Evolutionary conservation across 2,113 vertebrate species (phyloP).

Genomic region (Glareola pratincola): DNA sequence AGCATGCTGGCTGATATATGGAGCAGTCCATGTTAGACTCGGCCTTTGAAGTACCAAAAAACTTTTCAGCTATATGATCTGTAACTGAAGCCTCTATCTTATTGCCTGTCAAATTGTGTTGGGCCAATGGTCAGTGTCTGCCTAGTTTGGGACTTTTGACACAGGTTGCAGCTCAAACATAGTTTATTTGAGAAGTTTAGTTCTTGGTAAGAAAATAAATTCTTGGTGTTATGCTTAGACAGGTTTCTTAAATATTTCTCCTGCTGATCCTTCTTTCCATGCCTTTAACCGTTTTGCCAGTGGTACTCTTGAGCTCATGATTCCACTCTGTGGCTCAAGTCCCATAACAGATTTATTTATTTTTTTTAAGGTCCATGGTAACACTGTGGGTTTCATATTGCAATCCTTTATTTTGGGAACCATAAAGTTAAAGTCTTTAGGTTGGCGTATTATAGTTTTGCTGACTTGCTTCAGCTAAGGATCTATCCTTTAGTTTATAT

Average conservation of each 20-base stretch:
- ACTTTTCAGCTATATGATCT: neutral
- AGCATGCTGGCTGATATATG: neutral
- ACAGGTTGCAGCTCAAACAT: neutral
- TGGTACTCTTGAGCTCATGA: neutral
- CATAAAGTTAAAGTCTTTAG: neutral
- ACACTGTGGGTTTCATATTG: neutral
- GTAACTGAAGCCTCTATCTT: neutral
- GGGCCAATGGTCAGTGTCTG: neutral
- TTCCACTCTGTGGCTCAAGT: neutral
- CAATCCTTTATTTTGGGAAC: neutral
- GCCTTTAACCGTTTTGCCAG: neutral
- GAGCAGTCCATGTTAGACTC: neutral
- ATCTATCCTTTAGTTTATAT: neutral
- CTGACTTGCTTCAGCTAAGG: neutral
- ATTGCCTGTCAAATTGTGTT: neutral
- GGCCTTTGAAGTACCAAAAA: neutral
- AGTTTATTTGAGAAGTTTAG: neutral
- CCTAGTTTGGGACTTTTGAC: neutral
- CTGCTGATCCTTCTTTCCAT: neutral
- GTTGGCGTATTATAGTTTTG: neutral
- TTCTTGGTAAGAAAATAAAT: neutral
- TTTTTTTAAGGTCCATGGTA: neutral
- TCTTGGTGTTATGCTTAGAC: neutral
- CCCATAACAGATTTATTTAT: fast-evolving
- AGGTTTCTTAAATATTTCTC: neutral